phyloP scores from a whole-genome alignment of 1,140 invertebrate species.

The Drosophila lowei region DNA sequence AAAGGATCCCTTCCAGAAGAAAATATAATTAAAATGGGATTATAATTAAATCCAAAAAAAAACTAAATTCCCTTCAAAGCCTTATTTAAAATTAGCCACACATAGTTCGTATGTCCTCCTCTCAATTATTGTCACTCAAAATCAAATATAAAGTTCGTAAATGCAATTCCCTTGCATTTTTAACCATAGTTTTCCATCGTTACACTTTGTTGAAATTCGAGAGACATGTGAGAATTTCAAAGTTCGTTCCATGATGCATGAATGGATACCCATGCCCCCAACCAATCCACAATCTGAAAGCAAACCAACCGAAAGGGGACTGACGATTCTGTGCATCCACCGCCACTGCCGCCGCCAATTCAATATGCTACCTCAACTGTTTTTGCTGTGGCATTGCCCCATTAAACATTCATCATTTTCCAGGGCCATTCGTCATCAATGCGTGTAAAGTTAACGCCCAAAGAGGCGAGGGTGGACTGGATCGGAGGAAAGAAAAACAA shows the following conservation, averaged over 20 bases:
- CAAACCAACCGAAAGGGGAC: not conserved
- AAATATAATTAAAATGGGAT: no score
- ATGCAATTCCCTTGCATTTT: slow-evolving; percentile 32
- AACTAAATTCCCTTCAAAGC: no score
- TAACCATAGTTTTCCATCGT: slow-evolving; percentile 29
- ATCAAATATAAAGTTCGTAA: slow-evolving; percentile 19
- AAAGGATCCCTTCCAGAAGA: no score
- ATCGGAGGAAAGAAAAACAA: slow-evolving; percentile 8
- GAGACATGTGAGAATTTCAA: slow-evolving; percentile 36
- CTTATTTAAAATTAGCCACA: no score
- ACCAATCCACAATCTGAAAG: slow-evolving; percentile 4
- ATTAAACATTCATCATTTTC: slow-evolving; percentile 80
- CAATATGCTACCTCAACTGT: slow-evolving; percentile 58
- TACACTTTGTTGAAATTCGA: slow-evolving; percentile 40
- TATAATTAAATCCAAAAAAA: no score
- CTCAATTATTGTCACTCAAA: not conserved
- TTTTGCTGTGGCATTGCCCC: slow-evolving; percentile 67
- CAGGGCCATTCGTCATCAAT: slow-evolving; percentile 72
- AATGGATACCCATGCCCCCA: slow-evolving; percentile 3
- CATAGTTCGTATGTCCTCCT: not conserved
- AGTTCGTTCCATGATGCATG: slow-evolving; percentile 40
- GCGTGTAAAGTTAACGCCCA: slow-evolving; percentile 67
- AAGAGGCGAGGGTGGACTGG: slow-evolving; percentile 4
- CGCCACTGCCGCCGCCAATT: not conserved
- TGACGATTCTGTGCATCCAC: slow-evolving; percentile 8